Percentiles rank a stretch among this genome's conserved stretches.
These are phyloP conservation scores for Dendrolimus punctatus DNA, from an alignment of 1,140 invertebrate genomes.

Conservation along the genomic window DNA sequence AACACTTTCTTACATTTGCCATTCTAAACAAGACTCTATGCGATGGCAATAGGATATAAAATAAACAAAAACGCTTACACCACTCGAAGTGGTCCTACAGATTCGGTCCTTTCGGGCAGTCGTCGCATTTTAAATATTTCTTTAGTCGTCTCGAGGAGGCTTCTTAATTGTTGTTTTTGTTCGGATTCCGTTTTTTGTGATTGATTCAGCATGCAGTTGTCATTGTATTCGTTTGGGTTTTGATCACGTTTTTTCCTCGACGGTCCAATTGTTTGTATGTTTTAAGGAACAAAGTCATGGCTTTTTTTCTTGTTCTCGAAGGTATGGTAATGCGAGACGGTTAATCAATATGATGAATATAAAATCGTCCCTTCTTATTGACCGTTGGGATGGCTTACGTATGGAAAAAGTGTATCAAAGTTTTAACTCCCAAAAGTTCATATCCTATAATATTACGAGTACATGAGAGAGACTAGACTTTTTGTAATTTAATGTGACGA, in stretches of 20 bases:
- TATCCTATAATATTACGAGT: too few relatives aligned
- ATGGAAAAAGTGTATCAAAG: too few relatives aligned
- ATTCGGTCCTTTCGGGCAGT: too few relatives aligned
- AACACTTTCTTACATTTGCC: too few relatives aligned
- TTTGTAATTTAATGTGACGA: too few relatives aligned
- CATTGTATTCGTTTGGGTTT: slow-evolving; percentile 61
- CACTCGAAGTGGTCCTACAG: too few relatives aligned
- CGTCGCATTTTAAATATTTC: slow-evolving; percentile 65
- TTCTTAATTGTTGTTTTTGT: slow-evolving; percentile 69
- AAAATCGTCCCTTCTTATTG: slow-evolving; percentile 20
- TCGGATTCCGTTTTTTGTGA: slow-evolving; percentile 68
- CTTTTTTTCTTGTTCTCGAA: slow-evolving; percentile 25
- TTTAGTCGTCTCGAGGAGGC: slow-evolving; percentile 34
- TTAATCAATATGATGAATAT: slow-evolving; percentile 54
- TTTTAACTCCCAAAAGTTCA: too few relatives aligned
- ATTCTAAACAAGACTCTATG: too few relatives aligned
- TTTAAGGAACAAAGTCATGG: slow-evolving; percentile 46
- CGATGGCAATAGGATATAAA: too few relatives aligned
- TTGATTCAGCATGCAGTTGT: slow-evolving; percentile 67
- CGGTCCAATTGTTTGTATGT: slow-evolving; percentile 61
- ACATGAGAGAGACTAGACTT: too few relatives aligned
- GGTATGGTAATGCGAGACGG: slow-evolving; percentile 41
- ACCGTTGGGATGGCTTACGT: too few relatives aligned
- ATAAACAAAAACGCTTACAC: too few relatives aligned
- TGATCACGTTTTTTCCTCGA: slow-evolving; percentile 53